These are phyloP conservation scores for Nephrotoma appendiculata DNA, from an alignment of 2,888 invertebrate species.

Conservation along the genomic window DNA sequence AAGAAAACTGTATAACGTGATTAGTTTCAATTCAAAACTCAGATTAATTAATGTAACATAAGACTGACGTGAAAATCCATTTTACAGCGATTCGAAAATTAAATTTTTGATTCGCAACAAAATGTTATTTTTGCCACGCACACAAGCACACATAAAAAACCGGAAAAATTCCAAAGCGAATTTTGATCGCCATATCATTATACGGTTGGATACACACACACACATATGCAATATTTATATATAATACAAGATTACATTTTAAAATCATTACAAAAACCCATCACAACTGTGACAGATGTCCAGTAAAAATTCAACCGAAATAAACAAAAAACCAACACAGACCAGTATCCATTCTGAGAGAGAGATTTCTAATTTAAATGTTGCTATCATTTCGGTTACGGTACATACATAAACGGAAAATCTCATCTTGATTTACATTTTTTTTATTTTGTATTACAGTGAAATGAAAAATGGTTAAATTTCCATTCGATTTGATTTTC, in stretches of 20 bases:
- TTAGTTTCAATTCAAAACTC: neutral
- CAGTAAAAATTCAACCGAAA: neutral
- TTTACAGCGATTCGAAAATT: neutral
- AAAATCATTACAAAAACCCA: neutral
- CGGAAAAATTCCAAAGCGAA: neutral
- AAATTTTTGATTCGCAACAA: neutral
- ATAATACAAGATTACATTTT: neutral
- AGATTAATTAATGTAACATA: neutral
- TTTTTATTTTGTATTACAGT: neutral
- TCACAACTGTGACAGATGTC: conserved; percentile 1
- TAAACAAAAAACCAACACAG: neutral
- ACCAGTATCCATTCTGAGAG: neutral
- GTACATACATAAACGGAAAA: neutral
- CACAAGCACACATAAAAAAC: too few relatives aligned
- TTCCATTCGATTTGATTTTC: conserved; percentile 2
- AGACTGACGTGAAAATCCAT: neutral
- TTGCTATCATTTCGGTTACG: neutral
- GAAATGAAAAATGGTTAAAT: conserved; percentile 3
- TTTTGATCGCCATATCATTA: neutral
- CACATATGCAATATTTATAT: neutral
- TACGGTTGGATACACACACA: neutral
- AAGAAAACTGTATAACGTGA: neutral
- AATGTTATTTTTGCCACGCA: neutral
- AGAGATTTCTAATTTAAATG: neutral
- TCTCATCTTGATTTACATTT: neutral